Evolutionary conservation across 2,888 invertebrate genomes (phyloP), one percentile per base, ranked within the genome.

Genomic region (Brassicogethes aeneus): DNA sequence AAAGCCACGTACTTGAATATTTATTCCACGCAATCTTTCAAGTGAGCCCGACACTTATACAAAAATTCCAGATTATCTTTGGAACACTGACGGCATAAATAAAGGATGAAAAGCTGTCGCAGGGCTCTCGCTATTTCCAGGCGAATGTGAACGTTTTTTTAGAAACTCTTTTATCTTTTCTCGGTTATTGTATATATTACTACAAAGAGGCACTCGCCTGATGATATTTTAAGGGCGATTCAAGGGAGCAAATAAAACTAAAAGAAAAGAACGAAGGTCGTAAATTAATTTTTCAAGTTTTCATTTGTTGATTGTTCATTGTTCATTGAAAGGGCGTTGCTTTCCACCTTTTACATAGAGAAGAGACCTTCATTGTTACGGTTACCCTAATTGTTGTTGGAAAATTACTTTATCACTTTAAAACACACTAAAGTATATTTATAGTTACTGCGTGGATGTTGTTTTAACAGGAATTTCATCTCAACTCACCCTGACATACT

Each of bases 161-260:
- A n/a, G n/a, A n/a, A n/a, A 8, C 16, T 29, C 23, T 37, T 37
- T 37, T 37, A 37, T 37, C 37, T 13, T 29, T 37, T 15, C 14
- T 15, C 2, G 15, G 16, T 37, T 37, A 37, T 37, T 37, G 37
- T 37, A 37, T 37, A 37, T 29, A 30, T 37, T 37, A 30, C 30
- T 37, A 29, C 15, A 37, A 37, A 37, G 37, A 23, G 1, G n/a
- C 14, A 29, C 37, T 14, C 29, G 37, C 16, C 16, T n/a, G 23
- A 23, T 23, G 10, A 23, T 23, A 23, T 23, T 23, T 23, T 10
- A 7, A 10, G 23, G 10, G 23, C 23, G 23, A n/a, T n/a, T n/a
- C n/a, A n/a, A n/a, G n/a, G n/a, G n/a, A n/a, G 23, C 23, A 10
- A 10, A 23, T 10, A 23, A 23, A 23, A 23, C 23, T n/a, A n/a